These are phyloP conservation scores for Crossaster papposus DNA, from an alignment of 53 echinoderm and acorn worm genomes.

Conservation along the genomic window DNA sequence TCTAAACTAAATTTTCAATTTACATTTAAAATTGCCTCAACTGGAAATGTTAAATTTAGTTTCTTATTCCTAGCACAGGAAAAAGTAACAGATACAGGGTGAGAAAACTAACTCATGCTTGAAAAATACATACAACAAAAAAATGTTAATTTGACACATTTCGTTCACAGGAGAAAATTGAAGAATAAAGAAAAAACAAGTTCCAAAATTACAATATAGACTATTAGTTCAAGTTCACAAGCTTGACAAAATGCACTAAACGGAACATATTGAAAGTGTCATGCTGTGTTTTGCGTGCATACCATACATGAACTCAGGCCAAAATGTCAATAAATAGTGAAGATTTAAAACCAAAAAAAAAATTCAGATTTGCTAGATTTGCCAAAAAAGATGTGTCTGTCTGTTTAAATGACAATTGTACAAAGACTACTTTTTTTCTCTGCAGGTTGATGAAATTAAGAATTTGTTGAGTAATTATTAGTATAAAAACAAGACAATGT, in stretches of 20 bases:
- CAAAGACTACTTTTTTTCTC: neutral
- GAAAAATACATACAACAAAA: neutral
- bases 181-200: neutral
- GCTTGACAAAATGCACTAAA: neutral
- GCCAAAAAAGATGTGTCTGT: neutral
- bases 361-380: neutral
- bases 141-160: neutral
- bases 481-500: conserved; percentile 17
- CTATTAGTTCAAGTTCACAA: neutral
- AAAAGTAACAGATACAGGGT: neutral
- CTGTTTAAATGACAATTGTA: neutral
- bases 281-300: conserved; percentile 16
- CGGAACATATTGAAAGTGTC: neutral
- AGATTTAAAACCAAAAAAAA: neutral
- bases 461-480: neutral
- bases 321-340: neutral
- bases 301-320: conserved; percentile 30
- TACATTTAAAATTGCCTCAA: no score
- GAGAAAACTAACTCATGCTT: neutral
- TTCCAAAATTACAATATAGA: neutral
- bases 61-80: no score
- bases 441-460: no score
- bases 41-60: no score
- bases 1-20: no score
- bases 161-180: neutral